Base-by-base conservation (phyloP, 2,888 invertebrate species). In the Tetragnatha montana region DNA sequence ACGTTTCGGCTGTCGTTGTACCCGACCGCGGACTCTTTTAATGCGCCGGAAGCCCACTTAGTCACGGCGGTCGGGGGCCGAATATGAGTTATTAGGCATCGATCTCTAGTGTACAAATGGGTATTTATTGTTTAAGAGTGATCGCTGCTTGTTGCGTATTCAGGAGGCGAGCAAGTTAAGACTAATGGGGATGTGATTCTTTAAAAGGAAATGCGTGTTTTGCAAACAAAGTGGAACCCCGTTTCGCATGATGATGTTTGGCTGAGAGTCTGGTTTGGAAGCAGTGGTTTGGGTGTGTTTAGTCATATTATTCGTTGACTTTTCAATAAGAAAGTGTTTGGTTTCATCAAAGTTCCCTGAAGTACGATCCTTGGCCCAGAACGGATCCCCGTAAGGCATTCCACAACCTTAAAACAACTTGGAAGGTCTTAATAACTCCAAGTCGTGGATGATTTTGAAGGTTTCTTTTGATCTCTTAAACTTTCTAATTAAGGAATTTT, bases 41-140 rank as follows among this genome's bases (percentile, higher is more conserved):
- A 60, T 86, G 74, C 80, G 86, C 86, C 60, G 80, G 22, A n/a
- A 74, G 71, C 86, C 73, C 86, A 86, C 80, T 86, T 80, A 80
- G 50, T 49, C 19, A 70, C 51, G 71, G 47, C 51, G 73, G 10
- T 51, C 51, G 60, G 19, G 21, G 19, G 49, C 8, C 7, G 79
- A 69, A 60, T 7, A 71, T 74, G 73, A 80, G 68, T 86, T 80
- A 80, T 80, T 74, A 86, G 47, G 70, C 86, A 86, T 73, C 80
- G 86, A 86, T 86, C 80, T 79, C 4, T 10, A 49, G 8, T 79
- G 71, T 81, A 17, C 60, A 60, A 60, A 60, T 71, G 78, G 51
- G 70, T 79, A 74, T 85, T 60, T 78, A 85, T 79, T 71, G 71
- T 21, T 17, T 22, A n/a, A 2, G 35, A 6, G 12, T 79, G 70